Evolutionary conservation across 2,113 vertebrate genomes (phyloP), one percentile per base, ranked within the genome.

Genomic region (Xyrauchen texanus): DNA sequence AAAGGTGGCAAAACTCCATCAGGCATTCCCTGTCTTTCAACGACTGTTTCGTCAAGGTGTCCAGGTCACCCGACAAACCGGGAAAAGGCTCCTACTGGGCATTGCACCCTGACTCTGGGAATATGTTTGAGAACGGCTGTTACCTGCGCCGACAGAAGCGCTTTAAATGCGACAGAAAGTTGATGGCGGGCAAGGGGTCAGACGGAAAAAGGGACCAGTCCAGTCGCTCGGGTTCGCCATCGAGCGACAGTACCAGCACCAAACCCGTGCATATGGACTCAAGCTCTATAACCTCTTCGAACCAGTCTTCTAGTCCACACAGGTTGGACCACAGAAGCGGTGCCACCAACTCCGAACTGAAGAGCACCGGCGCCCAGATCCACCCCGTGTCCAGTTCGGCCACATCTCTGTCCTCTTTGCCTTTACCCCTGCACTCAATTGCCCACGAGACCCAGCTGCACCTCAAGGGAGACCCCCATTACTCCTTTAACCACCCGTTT

Each of bases 91-190:
- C 97, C 5, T 99, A 98, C 88, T 99, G 98, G 98, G 96, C 97
- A 58, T 92, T 99, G 85, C 97, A 99, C 81, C 98, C 98, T 0
- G 97, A 99, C 89, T 98, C 97, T 0, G 97, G 97, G 75, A 99
- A 99, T 93, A 99, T 99, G 98, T 99, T 99, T 6, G 98, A 99
- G 88, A 99, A 99, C 2, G 97, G 98, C 88, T 99, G 98, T 88
- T 99, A 98, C 91, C 88, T 98, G 82, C 96, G 97, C 9, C 94
- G 97, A 68, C 97, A 98, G 91, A 99, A 99, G 87, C 94, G 98
- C 86, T 99, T 99, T 90, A 99, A 99, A 84, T 98, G 97, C 3
- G 97, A 98, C 53, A 98, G 96, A 88, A 96, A 95, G 76, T 79
- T 88, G 53, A 86, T 87, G 0, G 86, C 88, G 0, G 82, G 81